Conservation (phyloP, 2,888 invertebrate species). For the Pseudoips prasinana region DNA sequence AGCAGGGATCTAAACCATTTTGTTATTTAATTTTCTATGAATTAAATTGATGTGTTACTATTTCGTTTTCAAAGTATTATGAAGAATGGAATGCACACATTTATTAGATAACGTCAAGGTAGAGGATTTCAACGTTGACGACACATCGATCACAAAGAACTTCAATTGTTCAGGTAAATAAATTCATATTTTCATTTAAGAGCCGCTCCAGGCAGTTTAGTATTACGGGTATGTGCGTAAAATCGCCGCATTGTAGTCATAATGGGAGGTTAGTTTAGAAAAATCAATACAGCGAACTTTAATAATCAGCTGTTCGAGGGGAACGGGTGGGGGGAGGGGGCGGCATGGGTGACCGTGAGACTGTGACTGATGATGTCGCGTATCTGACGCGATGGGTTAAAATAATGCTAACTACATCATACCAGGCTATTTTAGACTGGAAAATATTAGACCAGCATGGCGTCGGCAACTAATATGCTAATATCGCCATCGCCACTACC, state of each 20-base stretch:
- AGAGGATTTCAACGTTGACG: constrained; percentile 73
- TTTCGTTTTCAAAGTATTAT: constrained; percentile 49
- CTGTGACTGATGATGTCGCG: constrained; percentile 63
- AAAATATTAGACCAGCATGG: constrained; percentile 15
- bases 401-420: constrained; percentile 36
- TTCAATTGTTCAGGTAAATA: constrained; percentile 84
- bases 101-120: constrained; percentile 84
- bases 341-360: constrained; percentile 73
- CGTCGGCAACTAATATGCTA: constrained; percentile 9
- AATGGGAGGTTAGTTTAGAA: constrained; percentile 66
- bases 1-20: constrained; percentile 39
- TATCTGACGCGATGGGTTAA: constrained; percentile 52
- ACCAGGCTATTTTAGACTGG: constrained; percentile 34
- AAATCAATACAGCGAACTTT: constrained; percentile 78
- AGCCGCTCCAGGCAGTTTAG: constrained; percentile 23
- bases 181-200: constrained; percentile 35
- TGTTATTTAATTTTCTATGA: constrained; percentile 47
- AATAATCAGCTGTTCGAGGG: constrained; percentile 79
- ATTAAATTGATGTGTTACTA: constrained; percentile 44
- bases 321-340: constrained; percentile 58
- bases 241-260: constrained; percentile 37
- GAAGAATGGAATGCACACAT: constrained; percentile 87
- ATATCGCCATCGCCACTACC: too few relatives aligned
- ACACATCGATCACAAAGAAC: constrained; percentile 83
- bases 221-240: constrained; percentile 12